Evolutionary conservation across 2,888 invertebrate species (phyloP).

Genomic region (Luffia ferchaultella): DNA sequence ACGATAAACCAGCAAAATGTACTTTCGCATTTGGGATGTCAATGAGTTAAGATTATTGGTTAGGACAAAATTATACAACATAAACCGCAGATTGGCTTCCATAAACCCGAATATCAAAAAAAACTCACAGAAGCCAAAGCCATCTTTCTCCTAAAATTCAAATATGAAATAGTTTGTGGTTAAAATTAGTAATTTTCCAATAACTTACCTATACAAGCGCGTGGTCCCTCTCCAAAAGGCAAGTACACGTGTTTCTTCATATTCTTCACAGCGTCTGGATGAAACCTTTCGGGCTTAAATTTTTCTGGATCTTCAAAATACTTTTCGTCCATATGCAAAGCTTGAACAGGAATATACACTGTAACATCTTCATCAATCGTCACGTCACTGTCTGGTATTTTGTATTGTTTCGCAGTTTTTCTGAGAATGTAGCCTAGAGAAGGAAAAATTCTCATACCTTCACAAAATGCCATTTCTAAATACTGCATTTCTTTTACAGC

Average conservation of each 20-base stretch:
- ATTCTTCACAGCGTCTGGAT: constrained; percentile 13
- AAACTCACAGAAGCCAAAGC: no score
- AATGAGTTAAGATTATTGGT: no score
- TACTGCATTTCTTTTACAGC: constrained; percentile 13
- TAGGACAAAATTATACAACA: no score
- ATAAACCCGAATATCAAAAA: no score
- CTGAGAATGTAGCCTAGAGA: constrained; percentile 11
- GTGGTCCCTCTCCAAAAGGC: constrained; percentile 23
- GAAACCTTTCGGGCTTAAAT: constrained; percentile 23
- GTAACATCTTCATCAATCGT: constrained; percentile 20
- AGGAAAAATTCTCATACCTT: constrained; percentile 13
- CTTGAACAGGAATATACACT: constrained; percentile 21
- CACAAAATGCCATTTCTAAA: constrained; percentile 12
- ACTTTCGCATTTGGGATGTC: no score
- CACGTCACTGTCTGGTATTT: constrained; percentile 22
- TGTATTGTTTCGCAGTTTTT: constrained; percentile 24
- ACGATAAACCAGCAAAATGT: no score
- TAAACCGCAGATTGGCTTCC: no score
- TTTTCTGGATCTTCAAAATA: constrained; percentile 21
- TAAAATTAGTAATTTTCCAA: no score
- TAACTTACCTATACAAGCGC: constrained; percentile 20
- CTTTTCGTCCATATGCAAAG: constrained; percentile 22
- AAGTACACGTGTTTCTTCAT: constrained; percentile 17
- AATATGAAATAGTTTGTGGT: no score
- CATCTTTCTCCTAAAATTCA: no score